Base-by-base conservation (phyloP, 2,797 vertebrate species). In the Alcedo quadribrachys region DNA sequence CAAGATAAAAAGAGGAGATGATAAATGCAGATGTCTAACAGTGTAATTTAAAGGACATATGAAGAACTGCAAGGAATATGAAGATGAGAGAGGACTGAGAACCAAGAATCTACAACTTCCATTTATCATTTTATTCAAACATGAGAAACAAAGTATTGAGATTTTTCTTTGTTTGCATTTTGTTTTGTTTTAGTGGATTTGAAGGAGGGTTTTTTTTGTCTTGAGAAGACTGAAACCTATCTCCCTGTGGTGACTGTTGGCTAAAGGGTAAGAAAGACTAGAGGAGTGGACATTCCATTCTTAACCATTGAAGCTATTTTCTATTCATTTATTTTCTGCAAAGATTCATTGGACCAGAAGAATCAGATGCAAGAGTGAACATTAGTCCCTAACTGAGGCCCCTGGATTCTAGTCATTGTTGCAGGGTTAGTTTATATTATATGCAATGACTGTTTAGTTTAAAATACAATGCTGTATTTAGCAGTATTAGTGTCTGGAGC, bases 371-470 rank as follows among this genome's bases (percentile, higher is more conserved):
- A 74, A 82, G 57, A 82, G 45, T 0, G 0, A 90, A 57, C 20
- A 22, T 37, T 22, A 74, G 53, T 74, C 71, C 86, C 89, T 82
- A 40, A 45, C 48, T 25, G 61, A 94, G 92, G 93, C 86, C 88
- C 57, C 88, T 71, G 71, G 18, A 42, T 87, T 77, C 88, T 61
- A 77, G 75, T 28, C 84, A 77, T 74, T 92, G 45, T 80, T 92
- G 69, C 81, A 87, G 88, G 15, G 22, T 84, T 81, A 73, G 92
- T 90, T 95, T 90, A 94, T 67, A 54, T 89, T 85, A 80, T 5
- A 94, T 0, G 0, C 62, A 61, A 24, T 13, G 53, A 77, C 58
- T 93, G 78, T 84, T 94, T 74, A 90, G 25, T 70, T 94, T 95
- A 85, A n/a, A 85, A 70, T 50, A 85, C 11, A 93, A 60, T 42